Evolutionary conservation across 2,113 vertebrate genomes (phyloP), one percentile per base, ranked within the genome.

Genomic region (Paedocypris sp.): DNA sequence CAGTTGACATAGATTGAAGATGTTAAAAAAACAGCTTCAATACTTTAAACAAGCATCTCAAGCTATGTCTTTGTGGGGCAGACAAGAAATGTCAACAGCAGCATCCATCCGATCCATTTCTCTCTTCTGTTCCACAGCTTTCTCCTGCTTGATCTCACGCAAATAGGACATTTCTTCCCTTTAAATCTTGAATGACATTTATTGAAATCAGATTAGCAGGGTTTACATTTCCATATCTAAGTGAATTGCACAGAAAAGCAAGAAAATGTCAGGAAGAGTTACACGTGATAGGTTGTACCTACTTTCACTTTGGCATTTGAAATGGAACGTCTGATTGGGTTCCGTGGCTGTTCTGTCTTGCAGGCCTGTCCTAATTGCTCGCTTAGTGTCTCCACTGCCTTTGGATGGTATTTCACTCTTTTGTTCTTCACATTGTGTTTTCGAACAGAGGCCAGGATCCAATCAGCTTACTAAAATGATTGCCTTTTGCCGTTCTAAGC

Each of bases 251-350:
- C 70, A 67, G 77, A 82, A 82, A 79, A 69, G 80, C 75, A 45
- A 31, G 67, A 67, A 87, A 86, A 86, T 85, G 83, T 81, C 82
- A 85, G 42, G 69, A 72, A 73, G 75, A 82, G 79, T 81, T 78
- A 79, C 68, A 59, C 50, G 67, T 73, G 75, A 77, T 69, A 71
- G 79, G 75, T 68, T 62, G 20, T 59, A 35, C 61, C 58, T 67
- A 78, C 57, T 71, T 68, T 43, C 38, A 31, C 57, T 1, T 46
- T 79, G 78, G 77, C 72, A 82, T 83, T 82, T 74, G 65, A 78
- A 69, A 65, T 60, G 69, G 65, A 74, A 75, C 82, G 75, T 79
- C 73, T 74, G 77, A 79, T 39, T 73, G 60, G 60, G 74, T 83
- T 78, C 76, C 78, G 3, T 49, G 45, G 43, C 41, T 47, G 6